Base-by-base conservation (phyloP, 2,113 vertebrate genomes). In the Strigops habroptila region DNA sequence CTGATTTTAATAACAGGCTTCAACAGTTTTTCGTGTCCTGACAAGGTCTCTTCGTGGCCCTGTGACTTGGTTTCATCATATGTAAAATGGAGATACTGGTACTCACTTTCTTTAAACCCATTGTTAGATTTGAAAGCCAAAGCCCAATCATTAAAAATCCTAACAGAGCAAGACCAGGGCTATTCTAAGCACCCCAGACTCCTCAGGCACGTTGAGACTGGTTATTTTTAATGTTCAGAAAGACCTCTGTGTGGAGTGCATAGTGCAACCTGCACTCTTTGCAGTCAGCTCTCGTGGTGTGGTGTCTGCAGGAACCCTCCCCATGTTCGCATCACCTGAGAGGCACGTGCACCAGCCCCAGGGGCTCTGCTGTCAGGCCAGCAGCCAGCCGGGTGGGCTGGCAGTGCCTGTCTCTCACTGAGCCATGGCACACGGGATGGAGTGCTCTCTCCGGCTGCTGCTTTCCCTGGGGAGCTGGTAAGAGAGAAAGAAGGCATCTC, bases 321-420 rank as follows among this genome's bases (percentile, higher is more conserved):
- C 7, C 0, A 0, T 60, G 49, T 33, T 17, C 2, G 4, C 18
- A n/a, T 28, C 28, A 41, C 25, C 43, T 81, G 18, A 33, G 22
- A 39, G 46, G 52, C 28, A 15, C 0, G 0, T 21, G 52, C 21
- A 9, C 24, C 60, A 19, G 23, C 13, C 43, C 63, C 24, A 25
- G 4, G 28, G 41, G 31, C 27, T 41, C 71, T 86, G 41, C 46
- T 62, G 46, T 3, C 62, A 83, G 78, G 28, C 22, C 46, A 39
- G 41, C n/a, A 60, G 13, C 51, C 1, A 12, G 11, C 14, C 1
- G 8, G 33, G 37, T 25, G 55, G 6, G 19, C 39, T 76, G 28
- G 14, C 24, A 37, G 44, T 3, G n/a, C 25, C 31, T 48, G 0
- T 2, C 12, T 44, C 7, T 4, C 2, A 2, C 37, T 0, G 0